Base-by-base conservation (phyloP, 2,888 invertebrate genomes). In the Lepidochitona cinerea region DNA sequence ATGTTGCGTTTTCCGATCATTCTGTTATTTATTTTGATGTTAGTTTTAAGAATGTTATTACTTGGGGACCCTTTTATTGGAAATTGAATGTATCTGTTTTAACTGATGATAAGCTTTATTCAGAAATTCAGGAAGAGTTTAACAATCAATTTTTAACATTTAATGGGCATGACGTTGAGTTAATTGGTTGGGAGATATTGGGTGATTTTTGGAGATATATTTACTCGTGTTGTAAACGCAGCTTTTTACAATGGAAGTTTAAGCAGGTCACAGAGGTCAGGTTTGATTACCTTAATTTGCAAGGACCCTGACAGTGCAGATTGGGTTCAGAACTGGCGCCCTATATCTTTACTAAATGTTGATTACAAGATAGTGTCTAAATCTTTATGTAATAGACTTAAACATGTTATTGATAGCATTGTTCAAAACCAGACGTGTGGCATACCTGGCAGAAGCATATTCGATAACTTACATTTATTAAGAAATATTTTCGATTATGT, bases 281-380 rank as follows among this genome's bases (percentile, higher is more conserved):
- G 59, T 23, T 59, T 26, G 32, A 59, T 59, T 29, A 59, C 59
- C 23, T 59, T 59, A 9, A 29, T 59, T 29, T 59, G 59, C 32
- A 59, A 59, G 26, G 59, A 59, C 59, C 59, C 26, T 2, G 26
- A 59, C 26, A 59, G 29, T 59, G 5, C 59, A 23, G 59, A 59
- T 64, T 23, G n/a, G n/a, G n/a, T n/a, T n/a, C n/a, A 64, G 7
- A 64, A 9, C 26, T 64, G 33, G 26, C n/a, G 64, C n/a, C 64
- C 64, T 33, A 64, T 64, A 32, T 23, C 3, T 26, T 29, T 9
- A 23, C 18, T 33, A 18, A 33, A 33, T 32, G 64, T 64, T 23
- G 64, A 64, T 64, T 64, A 64, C 7, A 64, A 64, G 32, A 64
- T 64, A 32, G 33, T 64, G 14, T 64, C 64, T 26, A 64, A 33